Evolutionary conservation across 2,888 invertebrate species (phyloP).

Genomic region (Drosophila sordidula): DNA sequence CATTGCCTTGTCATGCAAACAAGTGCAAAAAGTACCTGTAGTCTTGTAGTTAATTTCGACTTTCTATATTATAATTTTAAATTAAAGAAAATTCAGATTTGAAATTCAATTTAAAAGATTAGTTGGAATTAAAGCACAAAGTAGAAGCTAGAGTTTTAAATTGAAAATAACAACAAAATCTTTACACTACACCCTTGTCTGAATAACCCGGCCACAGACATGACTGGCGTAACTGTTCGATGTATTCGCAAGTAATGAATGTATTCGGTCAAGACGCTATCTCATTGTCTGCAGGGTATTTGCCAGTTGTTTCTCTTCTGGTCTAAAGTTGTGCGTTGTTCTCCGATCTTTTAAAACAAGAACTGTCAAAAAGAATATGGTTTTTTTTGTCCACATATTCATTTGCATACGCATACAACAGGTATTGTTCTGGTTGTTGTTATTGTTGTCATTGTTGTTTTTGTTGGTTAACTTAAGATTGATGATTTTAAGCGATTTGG

Average conservation of each 20-base stretch:
- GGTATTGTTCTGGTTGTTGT: constrained; percentile 24
- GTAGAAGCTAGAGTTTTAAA: no score
- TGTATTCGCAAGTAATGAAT: neutral
- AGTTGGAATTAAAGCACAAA: no score
- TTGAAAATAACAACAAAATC: no score
- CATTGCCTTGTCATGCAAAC: no score
- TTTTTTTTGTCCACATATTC: constrained; percentile 17
- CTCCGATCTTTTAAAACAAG: constrained; percentile 31
- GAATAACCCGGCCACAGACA: no score
- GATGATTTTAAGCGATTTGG: constrained; percentile 56
- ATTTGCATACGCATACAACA: constrained; percentile 53
- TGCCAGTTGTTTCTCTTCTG: neutral
- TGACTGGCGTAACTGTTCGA: neutral
- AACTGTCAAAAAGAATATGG: constrained; percentile 35
- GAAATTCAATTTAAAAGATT: no score
- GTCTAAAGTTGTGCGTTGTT: constrained; percentile 7
- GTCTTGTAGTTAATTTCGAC: no score
- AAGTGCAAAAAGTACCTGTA: no score
- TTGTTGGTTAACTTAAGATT: constrained; percentile 57
- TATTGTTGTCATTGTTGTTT: constrained; percentile 7
- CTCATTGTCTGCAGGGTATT: neutral
- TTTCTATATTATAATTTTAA: no score
- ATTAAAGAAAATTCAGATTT: no score
- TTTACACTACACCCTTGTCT: no score
- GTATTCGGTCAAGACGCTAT: neutral